Conservation (phyloP, 2,888 invertebrate genomes). For the Metopia argyrocephala region DNA sequence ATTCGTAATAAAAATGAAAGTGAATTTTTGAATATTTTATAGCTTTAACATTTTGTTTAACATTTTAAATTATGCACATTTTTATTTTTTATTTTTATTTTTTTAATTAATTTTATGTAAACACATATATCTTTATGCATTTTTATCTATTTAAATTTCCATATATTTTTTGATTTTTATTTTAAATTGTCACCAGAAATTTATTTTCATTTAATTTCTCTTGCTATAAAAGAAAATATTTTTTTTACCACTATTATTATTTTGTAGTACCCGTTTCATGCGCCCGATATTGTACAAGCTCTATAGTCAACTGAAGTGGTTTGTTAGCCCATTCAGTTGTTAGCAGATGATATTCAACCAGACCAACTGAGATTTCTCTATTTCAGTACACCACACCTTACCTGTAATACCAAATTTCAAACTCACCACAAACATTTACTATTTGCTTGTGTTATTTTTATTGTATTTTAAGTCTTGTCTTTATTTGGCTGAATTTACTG, state of each 20-base stretch:
- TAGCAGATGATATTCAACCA: conserved; percentile 28
- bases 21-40: background rate
- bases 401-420: background rate
- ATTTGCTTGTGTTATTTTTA: background rate
- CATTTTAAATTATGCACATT: background rate
- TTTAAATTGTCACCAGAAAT: conserved; percentile 20
- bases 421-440: conserved; percentile 13
- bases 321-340: conserved; percentile 21
- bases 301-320: conserved; percentile 52
- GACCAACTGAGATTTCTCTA: conserved; percentile 57
- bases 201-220: background rate
- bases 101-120: background rate
- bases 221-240: background rate
- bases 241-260: conserved; percentile 42
- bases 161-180: background rate
- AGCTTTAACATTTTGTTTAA: background rate
- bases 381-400: background rate
- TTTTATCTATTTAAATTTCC: background rate
- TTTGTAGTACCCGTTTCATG: conserved; percentile 35
- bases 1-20: conserved; percentile 34
- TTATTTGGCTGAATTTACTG: conserved; percentile 36
- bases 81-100: background rate
- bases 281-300: conserved; percentile 57
- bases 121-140: background rate
- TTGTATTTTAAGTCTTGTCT: conserved; percentile 19